Evolutionary conservation across 1,140 invertebrate species (phyloP), one percentile per base, ranked within the genome.

Genomic region (Drosophila nikananu): DNA sequence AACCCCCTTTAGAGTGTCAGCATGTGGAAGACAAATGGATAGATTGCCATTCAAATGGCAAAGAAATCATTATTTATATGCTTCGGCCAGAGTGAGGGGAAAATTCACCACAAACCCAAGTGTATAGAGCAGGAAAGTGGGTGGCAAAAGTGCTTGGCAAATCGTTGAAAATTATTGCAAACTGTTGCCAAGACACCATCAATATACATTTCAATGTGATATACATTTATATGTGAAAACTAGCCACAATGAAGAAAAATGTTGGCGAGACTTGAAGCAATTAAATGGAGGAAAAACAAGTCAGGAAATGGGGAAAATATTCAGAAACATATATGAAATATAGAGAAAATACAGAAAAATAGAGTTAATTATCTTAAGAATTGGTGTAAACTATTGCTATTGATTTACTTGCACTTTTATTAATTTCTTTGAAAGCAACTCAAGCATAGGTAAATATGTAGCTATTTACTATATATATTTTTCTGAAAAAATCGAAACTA

Each of bases 31-130:
- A 52, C 27, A 70, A 67, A 67, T 67, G 62, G 27, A 67, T 35
- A 15, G 19, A 66, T 66, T 66, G 62, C 44, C 61, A 41, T 64
- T 64, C 59, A 82, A 79, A 82, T 79, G 52, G 54, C 67, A 68
- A 82, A 79, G 63, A 74, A 82, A 82, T 83, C 80, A 78, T 82
- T 82, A 82, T 83, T 83, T 82, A 82, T 82, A 64, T 74, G 75
- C 64, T 30, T 37, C 59, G 57, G 19, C 7, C n/a, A 73, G 49
- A 35, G 21, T 58, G 39, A n/a, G 9, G 3, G 32, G 35, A 15
- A 54, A 54, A 35, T 27, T 35, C 30, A 35, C 61, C 48, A 35
- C 35, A 66, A 35, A 19, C 9, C 25, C 3, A 23, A 27, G 8
- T 13, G n/a, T 10, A 30, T 7, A 35, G 23, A 7, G 30, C 25